Percentiles rank a stretch among this genome's conserved stretches.
phyloP scores from a whole-genome alignment of 64 coral and sea anemone species.

The Pocillopora verrucosa region DNA sequence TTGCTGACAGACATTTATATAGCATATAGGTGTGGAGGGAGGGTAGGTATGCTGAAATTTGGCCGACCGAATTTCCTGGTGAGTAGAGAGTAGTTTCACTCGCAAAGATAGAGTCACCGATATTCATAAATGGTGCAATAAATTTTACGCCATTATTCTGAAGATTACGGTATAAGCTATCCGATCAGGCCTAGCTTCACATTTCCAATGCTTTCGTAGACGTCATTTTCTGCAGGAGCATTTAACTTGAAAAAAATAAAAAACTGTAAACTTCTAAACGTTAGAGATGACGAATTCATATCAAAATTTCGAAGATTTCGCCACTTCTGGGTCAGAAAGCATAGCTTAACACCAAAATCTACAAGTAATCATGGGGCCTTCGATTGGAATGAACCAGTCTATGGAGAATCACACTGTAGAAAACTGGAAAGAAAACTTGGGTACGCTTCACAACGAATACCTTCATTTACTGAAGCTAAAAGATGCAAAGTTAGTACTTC shows the following conservation, averaged over 20 bases:
- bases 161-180: too few species aligned
- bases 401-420: not conserved
- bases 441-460: not conserved
- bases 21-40: too few species aligned
- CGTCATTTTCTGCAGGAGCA: not conserved
- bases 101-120: too few species aligned
- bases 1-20: too few species aligned
- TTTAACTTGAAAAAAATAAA: not conserved
- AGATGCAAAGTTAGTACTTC: not conserved
- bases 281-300: not conserved
- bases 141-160: too few species aligned
- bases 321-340: not conserved
- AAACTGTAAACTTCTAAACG: not conserved
- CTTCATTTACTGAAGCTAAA: not conserved
- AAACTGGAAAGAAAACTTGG: not conserved
- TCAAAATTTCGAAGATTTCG: constrained; percentile 15
- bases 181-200: not conserved
- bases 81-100: too few species aligned
- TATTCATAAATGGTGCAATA: too few species aligned
- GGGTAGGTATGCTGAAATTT: too few species aligned
- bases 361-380: not conserved
- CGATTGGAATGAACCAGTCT: not conserved
- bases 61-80: too few species aligned
- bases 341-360: not conserved
- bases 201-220: not conserved